Evolutionary conservation across 2,888 invertebrate species (phyloP), one percentile per base, ranked within the genome.

Genomic region (Drosophila neonasuta): DNA sequence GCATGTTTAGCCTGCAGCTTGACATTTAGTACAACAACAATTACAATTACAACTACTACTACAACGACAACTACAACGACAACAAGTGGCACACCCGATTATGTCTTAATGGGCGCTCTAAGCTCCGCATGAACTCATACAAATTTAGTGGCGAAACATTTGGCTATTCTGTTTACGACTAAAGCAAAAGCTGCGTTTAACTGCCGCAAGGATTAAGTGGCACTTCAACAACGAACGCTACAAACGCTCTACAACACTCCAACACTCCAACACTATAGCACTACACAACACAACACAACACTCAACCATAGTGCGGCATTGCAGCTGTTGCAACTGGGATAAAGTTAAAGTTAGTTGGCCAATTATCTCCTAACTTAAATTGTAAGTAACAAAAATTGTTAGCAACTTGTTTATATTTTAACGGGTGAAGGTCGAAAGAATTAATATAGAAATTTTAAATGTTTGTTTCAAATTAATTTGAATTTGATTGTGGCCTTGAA

Each of bases 121-220:
- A 61, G 42, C 51, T 54, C 17, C 46, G 24, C 24, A 46, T 62
- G 50, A 71, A 57, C 60, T 58, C 65, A 24, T 58, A 61, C 52
- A 65, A 77, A 72, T 77, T 68, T 79, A 71, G 80, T 80, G 83
- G 49, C 59, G 36, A 68, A 57, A 67, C 67, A 66, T 69, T 69
- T 65, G 66, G 55, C 73, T 70, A 61, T 46, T 34, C 9, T 10
- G 55, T 39, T 58, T 36, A 41, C 55, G 49, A 58, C 48, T 58
- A 48, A 30, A 46, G 45, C 49, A 57, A 61, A 64, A 66, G 55
- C 70, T 42, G 69, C 48, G 45, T 32, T 50, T 52, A 39, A 46
- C 59, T 54, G 54, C 42, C 54, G 24, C 57, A 32, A 39, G 74
- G 69, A 77, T 69, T 74, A 68, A 68, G 45, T 66, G 59, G 59